A percentile compares a stretch with the other conserved stretches of the same genome.
phyloP scores from a whole-genome alignment of 2,888 invertebrate species.

The Acrobasis repandana region DNA sequence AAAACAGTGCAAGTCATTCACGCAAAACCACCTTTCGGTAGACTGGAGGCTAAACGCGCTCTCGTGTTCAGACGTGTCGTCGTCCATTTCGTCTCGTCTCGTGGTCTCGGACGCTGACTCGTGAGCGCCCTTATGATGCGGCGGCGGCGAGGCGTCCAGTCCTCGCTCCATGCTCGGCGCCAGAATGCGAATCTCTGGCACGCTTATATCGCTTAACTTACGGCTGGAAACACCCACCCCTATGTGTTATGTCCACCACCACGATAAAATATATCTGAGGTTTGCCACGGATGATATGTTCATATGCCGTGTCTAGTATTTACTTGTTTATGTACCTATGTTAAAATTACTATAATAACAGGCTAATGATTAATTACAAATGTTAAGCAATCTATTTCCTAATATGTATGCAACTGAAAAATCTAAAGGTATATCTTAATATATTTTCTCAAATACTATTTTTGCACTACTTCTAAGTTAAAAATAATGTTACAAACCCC shows the following conservation, averaged over 20 bases:
- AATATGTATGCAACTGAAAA: neutral
- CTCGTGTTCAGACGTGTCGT: constrained; percentile 77
- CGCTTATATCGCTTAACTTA: constrained; percentile 88
- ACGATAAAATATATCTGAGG: neutral
- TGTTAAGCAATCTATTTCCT: constrained; percentile 11
- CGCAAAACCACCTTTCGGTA: constrained; percentile 64
- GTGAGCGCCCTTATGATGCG: constrained; percentile 30
- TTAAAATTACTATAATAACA: neutral
- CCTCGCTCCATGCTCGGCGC: constrained; percentile 92
- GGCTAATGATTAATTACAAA: neutral
- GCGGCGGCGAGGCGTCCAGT: constrained; percentile 83
- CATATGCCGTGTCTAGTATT: neutral
- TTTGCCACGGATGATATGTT: constrained; percentile 12
- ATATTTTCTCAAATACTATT: neutral
- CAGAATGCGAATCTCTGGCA: constrained; percentile 92
- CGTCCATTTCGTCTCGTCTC: constrained; percentile 39
- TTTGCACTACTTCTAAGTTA: neutral
- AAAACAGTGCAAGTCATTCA: constrained; percentile 30
- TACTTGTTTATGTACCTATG: neutral
- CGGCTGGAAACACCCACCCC: constrained; percentile 77
- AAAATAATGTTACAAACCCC: constrained; percentile 65
- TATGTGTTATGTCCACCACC: constrained; percentile 19
- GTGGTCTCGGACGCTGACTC: constrained; percentile 7
- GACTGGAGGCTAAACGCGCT: constrained; percentile 79
- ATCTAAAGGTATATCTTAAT: neutral